A percentile compares a stretch with the other conserved stretches of the same genome.
Evolutionary conservation across 2,888 invertebrate species (phyloP).

Genomic region (Dichetophora obliterata): DNA sequence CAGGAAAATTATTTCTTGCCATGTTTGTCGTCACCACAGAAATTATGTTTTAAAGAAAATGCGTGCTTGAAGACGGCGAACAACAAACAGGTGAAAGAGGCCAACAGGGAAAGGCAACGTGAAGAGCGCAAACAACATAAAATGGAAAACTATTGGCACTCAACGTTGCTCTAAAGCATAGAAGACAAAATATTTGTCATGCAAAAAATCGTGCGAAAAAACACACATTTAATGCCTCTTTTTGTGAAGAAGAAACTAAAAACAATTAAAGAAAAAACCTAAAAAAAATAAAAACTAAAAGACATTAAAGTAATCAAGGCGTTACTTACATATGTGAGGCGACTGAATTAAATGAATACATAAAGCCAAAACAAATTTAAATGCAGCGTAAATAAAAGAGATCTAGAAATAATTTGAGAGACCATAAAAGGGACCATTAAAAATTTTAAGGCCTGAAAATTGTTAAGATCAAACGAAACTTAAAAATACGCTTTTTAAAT

Average conservation of each 20-base stretch:
- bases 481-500: background rate
- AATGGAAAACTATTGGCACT: no score
- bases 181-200: background rate
- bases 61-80: no score
- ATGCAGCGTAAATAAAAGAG: background rate
- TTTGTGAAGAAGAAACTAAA: background rate
- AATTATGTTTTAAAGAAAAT: no score
- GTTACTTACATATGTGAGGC: background rate
- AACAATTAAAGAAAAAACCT: background rate
- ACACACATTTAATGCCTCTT: no score
- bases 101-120: background rate
- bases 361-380: background rate
- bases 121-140: background rate
- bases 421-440: background rate
- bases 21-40: no score
- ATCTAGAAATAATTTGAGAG: background rate
- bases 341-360: background rate
- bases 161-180: no score
- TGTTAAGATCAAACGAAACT: background rate
- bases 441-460: background rate
- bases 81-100: background rate
- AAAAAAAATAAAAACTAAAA: conserved; percentile 14
- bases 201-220: background rate
- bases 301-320: conserved; percentile 23
- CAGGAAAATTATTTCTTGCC: no score